Conservation (phyloP, 2,888 invertebrate species). For the Coelogynopora nodosa region DNA sequence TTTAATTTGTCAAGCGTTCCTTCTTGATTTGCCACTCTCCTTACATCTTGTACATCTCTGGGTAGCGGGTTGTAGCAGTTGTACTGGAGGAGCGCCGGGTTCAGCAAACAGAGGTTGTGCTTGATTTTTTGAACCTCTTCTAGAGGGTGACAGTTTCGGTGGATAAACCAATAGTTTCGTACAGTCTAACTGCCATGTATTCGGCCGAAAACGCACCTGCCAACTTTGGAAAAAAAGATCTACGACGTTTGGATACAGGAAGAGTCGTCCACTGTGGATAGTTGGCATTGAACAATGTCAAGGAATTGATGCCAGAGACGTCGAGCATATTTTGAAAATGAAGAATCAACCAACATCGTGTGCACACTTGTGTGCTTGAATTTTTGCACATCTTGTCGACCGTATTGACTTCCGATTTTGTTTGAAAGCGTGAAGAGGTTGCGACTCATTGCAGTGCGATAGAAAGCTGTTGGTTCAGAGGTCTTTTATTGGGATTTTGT, state of each 20-base stretch:
- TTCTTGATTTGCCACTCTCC: background rate
- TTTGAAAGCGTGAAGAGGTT: no score
- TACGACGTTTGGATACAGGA: background rate
- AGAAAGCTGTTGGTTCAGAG: no score
- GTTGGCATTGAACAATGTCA: background rate
- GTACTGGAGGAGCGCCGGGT: background rate
- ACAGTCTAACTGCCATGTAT: background rate
- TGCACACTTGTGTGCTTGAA: background rate
- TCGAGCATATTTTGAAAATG: background rate
- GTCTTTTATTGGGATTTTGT: no score
- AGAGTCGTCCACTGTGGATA: background rate
- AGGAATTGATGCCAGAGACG: background rate
- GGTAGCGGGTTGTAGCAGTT: background rate
- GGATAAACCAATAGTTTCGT: background rate
- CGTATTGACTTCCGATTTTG: background rate
- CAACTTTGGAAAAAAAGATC: background rate
- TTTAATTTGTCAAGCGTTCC: no score
- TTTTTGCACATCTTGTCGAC: background rate
- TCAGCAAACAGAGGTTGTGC: background rate
- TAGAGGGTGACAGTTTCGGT: background rate
- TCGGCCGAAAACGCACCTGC: background rate
- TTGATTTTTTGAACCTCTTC: background rate
- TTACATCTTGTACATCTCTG: background rate
- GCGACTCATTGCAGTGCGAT: no score
- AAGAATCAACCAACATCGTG: background rate